phyloP scores from a whole-genome alignment of 2,888 invertebrate genomes.

The Pegoplata infirma region DNA sequence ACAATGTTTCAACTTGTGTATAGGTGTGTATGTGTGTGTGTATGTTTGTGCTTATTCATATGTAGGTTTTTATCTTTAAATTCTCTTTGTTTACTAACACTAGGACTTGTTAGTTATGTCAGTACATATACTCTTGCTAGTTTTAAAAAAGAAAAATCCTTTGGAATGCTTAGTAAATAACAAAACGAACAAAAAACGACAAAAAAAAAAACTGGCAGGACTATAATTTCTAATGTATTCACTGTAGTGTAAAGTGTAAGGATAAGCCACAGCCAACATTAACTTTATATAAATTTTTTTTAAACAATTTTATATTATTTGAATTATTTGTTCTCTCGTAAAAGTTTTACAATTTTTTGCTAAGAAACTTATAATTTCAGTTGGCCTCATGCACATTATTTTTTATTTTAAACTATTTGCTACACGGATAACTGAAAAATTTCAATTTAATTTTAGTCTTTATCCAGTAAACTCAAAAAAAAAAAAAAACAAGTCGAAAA shows the following conservation, averaged over 20 bases:
- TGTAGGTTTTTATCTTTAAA: conserved; percentile 40
- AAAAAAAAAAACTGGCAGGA: conserved; percentile 8
- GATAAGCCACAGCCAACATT: conserved; percentile 56
- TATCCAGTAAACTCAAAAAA: too few relatives aligned
- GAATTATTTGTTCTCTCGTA: neutral
- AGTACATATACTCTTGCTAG: conserved; percentile 9
- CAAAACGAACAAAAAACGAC: conserved; percentile 7
- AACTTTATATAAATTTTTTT: neutral
- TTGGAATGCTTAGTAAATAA: conserved; percentile 36
- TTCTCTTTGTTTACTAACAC: conserved; percentile 43
- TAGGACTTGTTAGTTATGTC: conserved; percentile 42
- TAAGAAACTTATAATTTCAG: conserved; percentile 30
- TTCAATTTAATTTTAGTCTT: too few relatives aligned
- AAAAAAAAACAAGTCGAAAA: too few relatives aligned
- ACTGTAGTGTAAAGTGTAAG: conserved; percentile 50
- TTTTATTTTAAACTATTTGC: too few relatives aligned
- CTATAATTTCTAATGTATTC: conserved; percentile 51
- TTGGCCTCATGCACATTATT: conserved; percentile 40
- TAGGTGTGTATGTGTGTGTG: neutral
- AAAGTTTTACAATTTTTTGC: neutral
- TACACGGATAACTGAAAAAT: neutral
- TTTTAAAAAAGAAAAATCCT: conserved; percentile 15
- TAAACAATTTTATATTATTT: neutral
- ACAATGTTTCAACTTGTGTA: too few relatives aligned
- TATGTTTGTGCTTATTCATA: neutral